phyloP scores from a whole-genome alignment of 2,888 invertebrate species.

The Xanthorhoe designata region DNA sequence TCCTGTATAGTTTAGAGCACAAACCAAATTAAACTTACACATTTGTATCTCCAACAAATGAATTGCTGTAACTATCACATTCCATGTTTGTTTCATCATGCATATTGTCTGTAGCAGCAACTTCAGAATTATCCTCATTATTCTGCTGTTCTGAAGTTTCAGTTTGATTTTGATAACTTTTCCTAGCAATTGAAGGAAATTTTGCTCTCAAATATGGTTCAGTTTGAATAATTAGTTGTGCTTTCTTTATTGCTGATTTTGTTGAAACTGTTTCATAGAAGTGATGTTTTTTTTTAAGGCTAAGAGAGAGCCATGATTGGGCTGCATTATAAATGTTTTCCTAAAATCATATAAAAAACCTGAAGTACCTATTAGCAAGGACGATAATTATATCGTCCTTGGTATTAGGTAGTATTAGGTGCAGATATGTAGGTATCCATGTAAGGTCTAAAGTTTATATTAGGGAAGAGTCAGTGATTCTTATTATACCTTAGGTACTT shows the following conservation, averaged over 20 bases:
- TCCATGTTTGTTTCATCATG: constrained; percentile 16
- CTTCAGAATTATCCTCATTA: constrained; percentile 1
- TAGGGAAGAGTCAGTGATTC: no score
- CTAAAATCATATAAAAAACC: constrained; percentile 45
- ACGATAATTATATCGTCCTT: no score
- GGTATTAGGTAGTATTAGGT: no score
- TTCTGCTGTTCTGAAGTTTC: constrained; percentile 10
- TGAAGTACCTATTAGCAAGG: no score
- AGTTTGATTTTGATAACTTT: background rate
- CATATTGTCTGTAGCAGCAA: background rate
- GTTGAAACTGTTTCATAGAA: constrained; percentile 48
- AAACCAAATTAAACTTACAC: constrained; percentile 9
- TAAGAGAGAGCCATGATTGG: constrained; percentile 69
- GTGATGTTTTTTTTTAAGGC: constrained; percentile 57
- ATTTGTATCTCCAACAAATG: constrained; percentile 13
- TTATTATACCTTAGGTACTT: no score
- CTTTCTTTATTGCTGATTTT: constrained; percentile 39
- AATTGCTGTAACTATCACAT: constrained; percentile 10
- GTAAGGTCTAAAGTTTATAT: no score
- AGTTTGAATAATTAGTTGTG: constrained; percentile 58
- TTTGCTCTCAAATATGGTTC: constrained; percentile 62
- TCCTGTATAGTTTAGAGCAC: background rate
- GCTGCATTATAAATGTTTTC: constrained; percentile 57
- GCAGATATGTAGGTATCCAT: no score
- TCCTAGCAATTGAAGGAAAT: constrained; percentile 10